phyloP scores from a whole-genome alignment of 1,140 invertebrate species.

The Cephus cinctus region DNA sequence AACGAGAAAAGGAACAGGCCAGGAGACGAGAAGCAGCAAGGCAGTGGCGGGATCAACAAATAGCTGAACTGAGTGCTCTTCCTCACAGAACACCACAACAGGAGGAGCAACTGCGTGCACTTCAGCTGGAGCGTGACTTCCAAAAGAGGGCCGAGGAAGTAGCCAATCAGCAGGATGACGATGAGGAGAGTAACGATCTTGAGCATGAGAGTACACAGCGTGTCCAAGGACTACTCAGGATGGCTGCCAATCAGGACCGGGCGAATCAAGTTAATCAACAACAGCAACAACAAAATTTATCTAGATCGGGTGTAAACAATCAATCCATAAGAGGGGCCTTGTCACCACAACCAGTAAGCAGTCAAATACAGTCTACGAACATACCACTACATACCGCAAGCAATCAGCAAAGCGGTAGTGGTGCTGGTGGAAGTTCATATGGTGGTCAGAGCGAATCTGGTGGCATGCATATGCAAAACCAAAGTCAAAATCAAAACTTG shows the following conservation, averaged over 20 bases:
- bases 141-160: conserved; percentile 80
- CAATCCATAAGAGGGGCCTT: conserved; percentile 38
- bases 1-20: conserved; percentile 78
- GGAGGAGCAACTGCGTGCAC: conserved; percentile 80
- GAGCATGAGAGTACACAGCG: conserved; percentile 52
- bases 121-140: conserved; percentile 85
- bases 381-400: conserved; percentile 33
- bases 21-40: conserved; percentile 68
- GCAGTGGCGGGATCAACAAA: conserved; percentile 81
- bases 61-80: conserved; percentile 70
- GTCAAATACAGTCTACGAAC: conserved; percentile 38
- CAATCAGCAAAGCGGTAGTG: conserved; percentile 26
- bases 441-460: conserved; percentile 27
- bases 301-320: conserved; percentile 36
- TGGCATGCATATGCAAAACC: conserved; percentile 21
- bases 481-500: conserved; percentile 25
- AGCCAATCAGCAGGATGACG: conserved; percentile 75
- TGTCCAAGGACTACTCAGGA: conserved; percentile 52
- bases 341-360: conserved; percentile 38
- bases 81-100: conserved; percentile 73
- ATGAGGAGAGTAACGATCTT: conserved; percentile 59
- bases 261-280: conserved; percentile 29
- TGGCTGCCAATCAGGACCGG: conserved; percentile 44
- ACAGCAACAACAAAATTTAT: conserved; percentile 26
- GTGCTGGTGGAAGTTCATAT: conserved; percentile 28